phyloP scores from a whole-genome alignment of 2,888 invertebrate species.

The Galerucella calmariensis region DNA sequence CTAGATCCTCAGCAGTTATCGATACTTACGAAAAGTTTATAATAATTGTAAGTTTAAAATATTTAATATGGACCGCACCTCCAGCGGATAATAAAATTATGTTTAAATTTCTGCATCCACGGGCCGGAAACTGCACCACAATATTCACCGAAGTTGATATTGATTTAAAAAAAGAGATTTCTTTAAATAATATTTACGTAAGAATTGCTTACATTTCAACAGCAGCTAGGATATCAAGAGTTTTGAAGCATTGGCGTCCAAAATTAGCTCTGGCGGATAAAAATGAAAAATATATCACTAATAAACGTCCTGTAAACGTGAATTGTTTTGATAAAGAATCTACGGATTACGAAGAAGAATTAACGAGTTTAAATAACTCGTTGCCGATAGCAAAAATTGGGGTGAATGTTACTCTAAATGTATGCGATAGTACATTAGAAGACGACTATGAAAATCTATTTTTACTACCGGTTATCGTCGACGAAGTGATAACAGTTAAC shows the following conservation, averaged over 20 bases:
- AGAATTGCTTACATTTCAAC: slow-evolving; percentile 57
- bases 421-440: slow-evolving; percentile 36
- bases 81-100: slow-evolving; percentile 48
- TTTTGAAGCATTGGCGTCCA: slow-evolving; percentile 56
- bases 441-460: slow-evolving; percentile 45
- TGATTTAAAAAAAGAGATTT: slow-evolving; percentile 46
- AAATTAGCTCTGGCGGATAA: slow-evolving; percentile 55
- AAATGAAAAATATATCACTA: slow-evolving; percentile 49
- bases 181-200: slow-evolving; percentile 50
- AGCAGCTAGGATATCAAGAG: slow-evolving; percentile 49
- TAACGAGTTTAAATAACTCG: slow-evolving; percentile 46
- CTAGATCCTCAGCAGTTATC: slow-evolving; percentile 35
- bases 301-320: slow-evolving; percentile 51
- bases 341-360: slow-evolving; percentile 48
- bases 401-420: slow-evolving; percentile 48
- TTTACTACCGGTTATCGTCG: slow-evolving; percentile 56
- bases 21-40: slow-evolving; percentile 53
- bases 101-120: slow-evolving; percentile 60
- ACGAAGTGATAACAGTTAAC: slow-evolving; percentile 65
- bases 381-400: slow-evolving; percentile 54
- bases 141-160: slow-evolving; percentile 53
- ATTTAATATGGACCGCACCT: slow-evolving; percentile 51
- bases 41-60: slow-evolving; percentile 55
- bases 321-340: slow-evolving; percentile 32
- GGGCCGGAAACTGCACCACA: slow-evolving; percentile 52